Percentiles rank a stretch among this genome's conserved stretches.
Conservation (phyloP, 2,113 vertebrate species). For the Ailuropoda melanoleuca region DNA sequence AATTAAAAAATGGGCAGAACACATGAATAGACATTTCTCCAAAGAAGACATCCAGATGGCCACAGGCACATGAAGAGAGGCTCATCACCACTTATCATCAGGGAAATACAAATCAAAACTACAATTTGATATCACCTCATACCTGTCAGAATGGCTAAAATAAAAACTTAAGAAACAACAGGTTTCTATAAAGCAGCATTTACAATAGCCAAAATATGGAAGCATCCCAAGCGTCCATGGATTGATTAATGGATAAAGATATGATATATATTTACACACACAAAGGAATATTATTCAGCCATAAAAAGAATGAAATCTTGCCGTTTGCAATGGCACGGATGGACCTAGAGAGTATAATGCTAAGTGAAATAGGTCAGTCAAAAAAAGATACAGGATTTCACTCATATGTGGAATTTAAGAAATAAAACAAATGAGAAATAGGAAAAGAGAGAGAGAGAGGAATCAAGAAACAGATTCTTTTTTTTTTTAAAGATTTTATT, state of each 20-base stretch:
- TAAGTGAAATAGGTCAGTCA: background rate
- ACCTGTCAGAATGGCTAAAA: background rate
- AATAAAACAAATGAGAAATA: background rate
- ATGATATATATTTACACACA: background rate
- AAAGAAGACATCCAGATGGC: background rate
- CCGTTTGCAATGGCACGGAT: background rate
- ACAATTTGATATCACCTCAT: background rate
- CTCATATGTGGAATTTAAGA: background rate
- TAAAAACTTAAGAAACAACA: background rate
- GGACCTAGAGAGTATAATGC: background rate
- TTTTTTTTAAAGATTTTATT: no score
- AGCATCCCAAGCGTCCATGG: background rate
- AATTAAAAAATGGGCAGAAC: background rate
- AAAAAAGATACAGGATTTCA: background rate
- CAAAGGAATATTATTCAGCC: background rate
- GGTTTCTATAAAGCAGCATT: background rate
- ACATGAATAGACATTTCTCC: background rate
- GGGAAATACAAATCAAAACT: background rate
- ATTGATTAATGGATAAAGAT: background rate
- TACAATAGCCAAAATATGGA: background rate
- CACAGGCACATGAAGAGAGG: background rate
- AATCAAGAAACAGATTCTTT: background rate
- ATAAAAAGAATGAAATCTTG: background rate
- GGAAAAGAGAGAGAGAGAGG: background rate
- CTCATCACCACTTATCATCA: background rate